These are phyloP conservation scores for Nautilus pompilius DNA, from an alignment of 1,140 invertebrate species.

Conservation along the genomic window DNA sequence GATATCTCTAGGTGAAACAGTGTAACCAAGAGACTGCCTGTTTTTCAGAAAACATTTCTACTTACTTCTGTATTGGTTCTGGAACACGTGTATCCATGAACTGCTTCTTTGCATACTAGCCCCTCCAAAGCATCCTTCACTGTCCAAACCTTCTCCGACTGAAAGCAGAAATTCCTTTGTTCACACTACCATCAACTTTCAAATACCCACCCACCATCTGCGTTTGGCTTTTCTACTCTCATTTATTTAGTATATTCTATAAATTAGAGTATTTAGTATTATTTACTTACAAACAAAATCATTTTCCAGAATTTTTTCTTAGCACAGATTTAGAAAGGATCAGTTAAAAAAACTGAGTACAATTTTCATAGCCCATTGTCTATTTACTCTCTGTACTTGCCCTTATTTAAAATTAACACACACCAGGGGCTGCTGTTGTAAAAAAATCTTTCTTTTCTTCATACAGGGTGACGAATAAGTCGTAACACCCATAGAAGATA, in stretches of 20 bases:
- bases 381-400: too few relatives aligned
- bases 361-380: too few relatives aligned
- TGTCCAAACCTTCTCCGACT: conserved; percentile 67
- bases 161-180: conserved; percentile 50
- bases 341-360: not conserved
- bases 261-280: too few relatives aligned
- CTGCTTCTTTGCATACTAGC: conserved; percentile 73
- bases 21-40: too few relatives aligned
- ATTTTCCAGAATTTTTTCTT: not conserved
- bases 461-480: too few relatives aligned
- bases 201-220: too few relatives aligned
- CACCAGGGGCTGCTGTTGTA: too few relatives aligned
- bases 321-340: not conserved
- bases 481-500: too few relatives aligned
- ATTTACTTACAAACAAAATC: not conserved
- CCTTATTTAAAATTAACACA: too few relatives aligned
- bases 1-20: too few relatives aligned
- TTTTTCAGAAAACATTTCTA: not conserved
- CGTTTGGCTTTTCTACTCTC: not conserved
- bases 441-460: too few relatives aligned
- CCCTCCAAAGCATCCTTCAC: conserved; percentile 84
- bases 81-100: conserved; percentile 80
- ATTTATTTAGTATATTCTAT: not conserved
- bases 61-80: conserved; percentile 74
- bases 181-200: too few relatives aligned